Conservation (phyloP, 2,888 invertebrate species). For the Calameuta pallipes region DNA sequence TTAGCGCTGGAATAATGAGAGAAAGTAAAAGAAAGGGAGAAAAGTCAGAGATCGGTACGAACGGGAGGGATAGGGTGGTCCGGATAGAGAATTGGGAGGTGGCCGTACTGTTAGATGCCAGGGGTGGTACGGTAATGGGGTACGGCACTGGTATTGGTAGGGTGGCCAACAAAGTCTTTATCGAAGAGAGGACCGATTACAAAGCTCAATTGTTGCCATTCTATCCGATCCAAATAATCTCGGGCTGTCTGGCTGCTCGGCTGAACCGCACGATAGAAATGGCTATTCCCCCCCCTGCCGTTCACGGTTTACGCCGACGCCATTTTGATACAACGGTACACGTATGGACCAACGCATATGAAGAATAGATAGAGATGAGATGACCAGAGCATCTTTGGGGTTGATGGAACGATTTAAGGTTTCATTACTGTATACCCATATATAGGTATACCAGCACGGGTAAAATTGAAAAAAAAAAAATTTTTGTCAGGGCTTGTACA, state of each 20-base stretch:
- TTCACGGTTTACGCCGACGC: neutral
- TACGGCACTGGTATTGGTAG: conserved; percentile 33
- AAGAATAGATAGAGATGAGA: no score
- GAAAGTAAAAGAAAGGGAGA: conserved; percentile 38
- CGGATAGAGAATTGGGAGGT: conserved; percentile 38
- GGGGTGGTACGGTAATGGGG: conserved; percentile 21
- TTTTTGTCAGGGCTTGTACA: no score
- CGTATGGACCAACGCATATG: no score
- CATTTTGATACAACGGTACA: neutral
- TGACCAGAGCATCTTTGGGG: no score
- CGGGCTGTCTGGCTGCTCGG: conserved; percentile 10
- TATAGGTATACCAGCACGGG: no score
- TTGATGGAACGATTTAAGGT: no score
- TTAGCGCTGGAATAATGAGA: conserved; percentile 51
- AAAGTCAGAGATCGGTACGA: neutral
- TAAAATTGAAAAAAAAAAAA: no score
- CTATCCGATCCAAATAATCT: conserved; percentile 49
- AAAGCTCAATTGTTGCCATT: conserved; percentile 54
- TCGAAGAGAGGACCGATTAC: conserved; percentile 52
- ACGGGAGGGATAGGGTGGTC: conserved; percentile 15
- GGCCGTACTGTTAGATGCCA: neutral
- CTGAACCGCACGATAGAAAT: conserved; percentile 17
- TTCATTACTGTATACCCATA: no score
- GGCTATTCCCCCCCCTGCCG: neutral
- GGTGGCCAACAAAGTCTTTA: conserved; percentile 55